Evolutionary conservation across 2,888 invertebrate genomes (phyloP).

Genomic region (Polietes domitor): DNA sequence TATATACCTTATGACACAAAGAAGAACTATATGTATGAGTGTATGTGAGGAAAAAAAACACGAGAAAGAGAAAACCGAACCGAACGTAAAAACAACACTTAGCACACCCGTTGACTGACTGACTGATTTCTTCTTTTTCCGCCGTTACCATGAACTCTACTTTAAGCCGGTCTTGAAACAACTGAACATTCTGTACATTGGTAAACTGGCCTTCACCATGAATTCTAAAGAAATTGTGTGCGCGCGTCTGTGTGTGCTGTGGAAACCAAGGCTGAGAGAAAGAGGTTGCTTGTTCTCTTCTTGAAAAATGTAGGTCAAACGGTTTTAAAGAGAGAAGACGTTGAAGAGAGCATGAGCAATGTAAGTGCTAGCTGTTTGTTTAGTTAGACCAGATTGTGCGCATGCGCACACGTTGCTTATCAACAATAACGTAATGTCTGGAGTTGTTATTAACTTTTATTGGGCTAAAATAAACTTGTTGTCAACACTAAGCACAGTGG

Average conservation of each 20-base stretch:
- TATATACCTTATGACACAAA: not conserved
- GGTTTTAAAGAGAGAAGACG: not conserved
- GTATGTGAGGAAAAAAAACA: not conserved
- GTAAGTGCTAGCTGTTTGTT: not conserved
- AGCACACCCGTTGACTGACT: not conserved
- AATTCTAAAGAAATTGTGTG: not conserved
- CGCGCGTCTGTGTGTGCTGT: not conserved
- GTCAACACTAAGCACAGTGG: no score
- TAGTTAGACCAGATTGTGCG: not conserved
- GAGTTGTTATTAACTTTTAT: no score
- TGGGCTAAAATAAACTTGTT: no score
- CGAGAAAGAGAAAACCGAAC: not conserved
- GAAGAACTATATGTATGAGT: no score
- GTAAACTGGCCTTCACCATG: not conserved
- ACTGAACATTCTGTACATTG: constrained; percentile 22
- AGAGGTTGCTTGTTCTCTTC: no score
- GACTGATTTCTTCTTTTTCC: no score
- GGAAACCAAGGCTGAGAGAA: not conserved
- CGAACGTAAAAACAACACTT: not conserved
- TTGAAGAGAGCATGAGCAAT: not conserved
- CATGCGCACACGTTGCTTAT: not conserved
- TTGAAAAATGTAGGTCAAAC: constrained; percentile 18
- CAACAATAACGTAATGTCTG: no score
- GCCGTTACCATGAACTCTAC: constrained; percentile 26
- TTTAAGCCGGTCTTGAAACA: constrained; percentile 9